Evolutionary conservation across 2,113 vertebrate genomes (phyloP), one percentile per base, ranked within the genome.

Genomic region (Callipepla squamata): DNA sequence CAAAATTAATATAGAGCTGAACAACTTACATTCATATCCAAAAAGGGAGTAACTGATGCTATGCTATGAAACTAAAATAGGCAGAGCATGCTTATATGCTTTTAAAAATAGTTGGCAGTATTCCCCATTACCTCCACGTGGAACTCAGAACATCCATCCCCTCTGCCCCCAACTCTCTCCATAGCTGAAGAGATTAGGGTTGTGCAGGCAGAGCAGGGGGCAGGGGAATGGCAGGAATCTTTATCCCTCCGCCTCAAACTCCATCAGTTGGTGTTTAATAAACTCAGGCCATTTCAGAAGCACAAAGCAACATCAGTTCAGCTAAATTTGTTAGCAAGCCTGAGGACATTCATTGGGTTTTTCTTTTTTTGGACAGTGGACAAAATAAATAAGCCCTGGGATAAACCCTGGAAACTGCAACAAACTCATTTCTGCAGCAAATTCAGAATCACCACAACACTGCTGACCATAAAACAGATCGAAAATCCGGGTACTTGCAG

Each of bases 141-240:
- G 96, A 95, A 97, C 95, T 92, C 3, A 0, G 86, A 95, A 96
- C 83, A 96, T 95, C 76, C 88, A 97, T 95, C 95, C 78, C 53
- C 48, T 79, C 44, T 2, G 1, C 26, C 40, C 36, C 73, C 4
- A 13, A 9, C 44, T 63, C 74, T 72, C 78, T 81, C 96, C 94
- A 95, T 89, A 96, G 93, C 93, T 96, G 92, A 94, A 95, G 95
- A 96, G 96, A 94, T 97, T 97, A 98, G 88, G 96, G 98, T 97
- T 97, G 96, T 84, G 80, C 96, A 97, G 90, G 87, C 81, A 93
- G 97, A 93, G 96, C 93, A 96, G 95, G 90, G 53, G 81, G 81
- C 65, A 78, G 22, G 92, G 78, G 97, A 97, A 98, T 94, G 94
- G 93, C 92, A 94, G 28, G 93, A 94, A 96, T 93, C 76, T 96